Percentiles rank a stretch among this genome's conserved stretches.
phyloP scores from a whole-genome alignment of 2,888 invertebrate species.

The Tinea semifulvella region DNA sequence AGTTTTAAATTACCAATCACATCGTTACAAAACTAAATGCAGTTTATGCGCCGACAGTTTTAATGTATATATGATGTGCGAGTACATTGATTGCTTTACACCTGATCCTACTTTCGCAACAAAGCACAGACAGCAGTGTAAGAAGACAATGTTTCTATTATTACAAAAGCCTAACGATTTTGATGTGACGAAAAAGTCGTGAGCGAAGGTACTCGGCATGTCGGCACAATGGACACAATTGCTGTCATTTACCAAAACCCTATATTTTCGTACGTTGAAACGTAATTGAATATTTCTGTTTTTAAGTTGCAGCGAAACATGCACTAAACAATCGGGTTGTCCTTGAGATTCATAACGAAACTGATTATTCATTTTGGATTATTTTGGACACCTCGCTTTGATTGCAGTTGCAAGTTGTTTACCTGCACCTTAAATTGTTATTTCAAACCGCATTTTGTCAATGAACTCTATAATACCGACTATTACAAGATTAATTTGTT shows the following conservation, averaged over 20 bases:
- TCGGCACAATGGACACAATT: slow-evolving; percentile 27
- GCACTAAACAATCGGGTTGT: neutral
- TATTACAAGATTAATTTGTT: too few relatives aligned
- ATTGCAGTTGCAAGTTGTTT: too few relatives aligned
- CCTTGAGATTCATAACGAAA: neutral
- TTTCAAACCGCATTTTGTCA: too few relatives aligned
- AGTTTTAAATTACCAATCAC: slow-evolving; percentile 1
- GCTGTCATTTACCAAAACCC: slow-evolving; percentile 44
- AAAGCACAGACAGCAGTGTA: too few relatives aligned
- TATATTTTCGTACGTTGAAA: slow-evolving; percentile 33
- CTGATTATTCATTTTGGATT: neutral
- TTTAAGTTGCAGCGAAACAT: slow-evolving; percentile 4
- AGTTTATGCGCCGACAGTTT: neutral
- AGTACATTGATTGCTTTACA: too few relatives aligned
- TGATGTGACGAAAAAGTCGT: slow-evolving; percentile 34
- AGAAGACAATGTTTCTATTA: too few relatives aligned
- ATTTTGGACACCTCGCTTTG: too few relatives aligned
- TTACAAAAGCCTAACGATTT: too few relatives aligned
- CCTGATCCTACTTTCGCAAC: too few relatives aligned
- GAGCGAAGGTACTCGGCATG: slow-evolving; percentile 37
- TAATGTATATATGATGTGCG: too few relatives aligned
- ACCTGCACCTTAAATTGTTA: too few relatives aligned
- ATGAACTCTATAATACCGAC: too few relatives aligned
- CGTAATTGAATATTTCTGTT: slow-evolving; percentile 48
- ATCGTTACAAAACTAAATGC: neutral